phyloP scores from a whole-genome alignment of 35 echinoderm and acorn worm species.

The Apostichopus parvimensis region DNA sequence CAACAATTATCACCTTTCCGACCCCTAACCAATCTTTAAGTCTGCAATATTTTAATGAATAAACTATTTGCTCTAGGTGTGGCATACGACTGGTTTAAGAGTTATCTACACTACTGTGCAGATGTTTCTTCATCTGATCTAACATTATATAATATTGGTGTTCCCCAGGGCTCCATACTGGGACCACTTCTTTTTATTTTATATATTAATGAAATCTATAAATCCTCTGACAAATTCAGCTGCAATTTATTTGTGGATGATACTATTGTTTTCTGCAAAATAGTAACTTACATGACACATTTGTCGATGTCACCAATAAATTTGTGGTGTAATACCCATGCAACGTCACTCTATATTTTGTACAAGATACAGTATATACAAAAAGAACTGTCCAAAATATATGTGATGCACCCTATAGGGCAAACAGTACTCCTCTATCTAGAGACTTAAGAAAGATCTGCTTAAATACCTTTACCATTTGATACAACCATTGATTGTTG shows the following conservation, averaged over 20 bases:
- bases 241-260: background rate
- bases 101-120: no score
- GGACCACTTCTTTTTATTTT: background rate
- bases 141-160: background rate
- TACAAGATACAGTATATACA: background rate
- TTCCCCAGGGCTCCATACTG: background rate
- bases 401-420: background rate
- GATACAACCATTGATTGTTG: no score
- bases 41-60: no score
- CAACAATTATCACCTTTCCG: no score
- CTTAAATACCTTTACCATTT: no score
- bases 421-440: background rate
- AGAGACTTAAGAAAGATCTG: background rate
- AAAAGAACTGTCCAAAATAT: background rate
- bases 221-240: background rate
- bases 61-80: no score
- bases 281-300: background rate
- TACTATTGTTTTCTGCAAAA: background rate
- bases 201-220: background rate
- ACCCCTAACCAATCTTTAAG: no score
- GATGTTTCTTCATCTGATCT: background rate
- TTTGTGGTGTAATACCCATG: background rate
- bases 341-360: background rate
- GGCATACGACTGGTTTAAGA: no score
- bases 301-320: background rate